These are phyloP conservation scores for Macrotrachela quadricornifera DNA, from an alignment of 1,140 invertebrate genomes.

Conservation along the genomic window DNA sequence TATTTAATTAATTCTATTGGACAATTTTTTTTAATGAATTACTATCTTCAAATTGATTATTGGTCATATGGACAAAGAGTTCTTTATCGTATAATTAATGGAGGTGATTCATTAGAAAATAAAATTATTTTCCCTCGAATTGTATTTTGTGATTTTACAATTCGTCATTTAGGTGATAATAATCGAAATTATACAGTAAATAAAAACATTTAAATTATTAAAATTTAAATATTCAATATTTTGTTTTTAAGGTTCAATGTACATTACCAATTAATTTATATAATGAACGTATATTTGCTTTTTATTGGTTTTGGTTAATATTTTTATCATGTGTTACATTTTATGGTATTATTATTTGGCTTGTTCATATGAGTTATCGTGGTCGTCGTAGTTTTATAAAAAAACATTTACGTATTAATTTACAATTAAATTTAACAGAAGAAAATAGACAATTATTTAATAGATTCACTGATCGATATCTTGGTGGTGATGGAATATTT, in stretches of 20 bases:
- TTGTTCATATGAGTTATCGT: conserved; percentile 10
- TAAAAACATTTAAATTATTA: no score
- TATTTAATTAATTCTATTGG: conserved; percentile 34
- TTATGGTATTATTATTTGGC: conserved; percentile 24
- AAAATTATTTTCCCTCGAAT: conserved; percentile 32
- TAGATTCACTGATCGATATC: conserved; percentile 16
- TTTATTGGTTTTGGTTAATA: conserved; percentile 37
- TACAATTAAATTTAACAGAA: neutral
- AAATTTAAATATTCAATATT: no score
- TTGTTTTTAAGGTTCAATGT: conserved; percentile 22
- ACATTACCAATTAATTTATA: conserved; percentile 36
- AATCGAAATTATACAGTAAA: conserved; percentile 11
- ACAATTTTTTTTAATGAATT: conserved; percentile 35
- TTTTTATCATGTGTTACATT: conserved; percentile 31
- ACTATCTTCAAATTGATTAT: conserved; percentile 32
- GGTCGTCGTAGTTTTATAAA: neutral
- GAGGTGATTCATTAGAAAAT: conserved; percentile 28
- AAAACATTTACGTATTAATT: neutral
- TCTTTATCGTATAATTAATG: conserved; percentile 22
- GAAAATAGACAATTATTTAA: neutral
- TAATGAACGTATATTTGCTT: conserved; percentile 37
- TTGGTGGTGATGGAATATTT: conserved; percentile 29
- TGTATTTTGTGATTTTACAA: conserved; percentile 36
- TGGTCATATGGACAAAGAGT: conserved; percentile 26
- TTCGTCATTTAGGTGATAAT: conserved; percentile 30